Evolutionary conservation across 2,797 vertebrate species (phyloP).

Genomic region (Bradypus variegatus): DNA sequence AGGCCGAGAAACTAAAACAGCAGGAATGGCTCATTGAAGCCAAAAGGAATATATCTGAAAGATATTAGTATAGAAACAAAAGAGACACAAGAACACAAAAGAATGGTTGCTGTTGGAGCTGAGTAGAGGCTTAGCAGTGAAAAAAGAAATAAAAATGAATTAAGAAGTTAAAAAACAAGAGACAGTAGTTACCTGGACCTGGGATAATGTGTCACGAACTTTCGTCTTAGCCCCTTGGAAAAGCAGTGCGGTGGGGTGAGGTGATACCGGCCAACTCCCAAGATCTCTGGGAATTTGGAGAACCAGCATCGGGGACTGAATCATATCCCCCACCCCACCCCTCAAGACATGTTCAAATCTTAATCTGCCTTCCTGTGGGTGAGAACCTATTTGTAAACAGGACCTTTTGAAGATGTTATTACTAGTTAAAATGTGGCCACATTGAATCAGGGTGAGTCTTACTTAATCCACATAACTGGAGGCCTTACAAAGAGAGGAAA

Average conservation of each 20-base stretch:
- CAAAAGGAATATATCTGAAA: background rate
- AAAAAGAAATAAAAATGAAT: background rate
- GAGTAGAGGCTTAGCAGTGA: background rate
- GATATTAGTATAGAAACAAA: background rate
- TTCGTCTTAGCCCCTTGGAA: background rate
- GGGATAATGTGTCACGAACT: background rate
- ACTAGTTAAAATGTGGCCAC: too few relatives aligned
- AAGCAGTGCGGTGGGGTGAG: background rate
- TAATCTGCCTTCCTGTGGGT: too few relatives aligned
- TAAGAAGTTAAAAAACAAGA: background rate
- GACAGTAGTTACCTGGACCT: too few relatives aligned
- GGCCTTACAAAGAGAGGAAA: too few relatives aligned
- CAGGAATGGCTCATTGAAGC: background rate
- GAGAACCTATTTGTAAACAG: too few relatives aligned
- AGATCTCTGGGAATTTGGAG: background rate
- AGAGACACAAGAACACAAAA: background rate
- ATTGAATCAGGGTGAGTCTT: too few relatives aligned
- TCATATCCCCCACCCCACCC: too few relatives aligned
- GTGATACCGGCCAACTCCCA: background rate
- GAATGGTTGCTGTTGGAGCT: background rate
- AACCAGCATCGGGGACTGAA: too few relatives aligned
- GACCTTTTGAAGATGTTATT: too few relatives aligned
- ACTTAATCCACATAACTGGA: too few relatives aligned
- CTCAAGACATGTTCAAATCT: too few relatives aligned
- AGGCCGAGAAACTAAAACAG: too few relatives aligned